Percentiles rank a stretch among this genome's conserved stretches.
Conservation (phyloP, 2,888 invertebrate genomes). For the Oscheius sp. region DNA sequence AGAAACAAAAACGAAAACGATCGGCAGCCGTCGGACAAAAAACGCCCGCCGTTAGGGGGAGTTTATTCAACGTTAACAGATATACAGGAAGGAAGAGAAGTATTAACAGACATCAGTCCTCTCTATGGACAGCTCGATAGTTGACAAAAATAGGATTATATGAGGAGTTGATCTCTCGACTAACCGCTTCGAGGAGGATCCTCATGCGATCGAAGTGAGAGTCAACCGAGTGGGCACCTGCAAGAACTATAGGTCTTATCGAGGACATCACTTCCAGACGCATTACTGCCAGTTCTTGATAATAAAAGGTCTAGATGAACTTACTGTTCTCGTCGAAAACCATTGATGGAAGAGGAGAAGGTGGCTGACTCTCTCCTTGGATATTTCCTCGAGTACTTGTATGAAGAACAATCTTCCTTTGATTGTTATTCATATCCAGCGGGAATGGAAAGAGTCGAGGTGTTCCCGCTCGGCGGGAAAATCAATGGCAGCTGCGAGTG, state of each 20-base stretch:
- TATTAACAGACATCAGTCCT: too few species aligned
- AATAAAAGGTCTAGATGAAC: background rate
- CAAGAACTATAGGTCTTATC: too few species aligned
- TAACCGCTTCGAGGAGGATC: background rate
- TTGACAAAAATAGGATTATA: too few species aligned
- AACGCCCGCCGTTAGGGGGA: too few species aligned
- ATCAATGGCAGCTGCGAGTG: constrained; percentile 13
- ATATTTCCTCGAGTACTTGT: background rate
- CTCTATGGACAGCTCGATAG: too few species aligned
- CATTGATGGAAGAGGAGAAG: background rate
- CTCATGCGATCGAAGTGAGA: background rate
- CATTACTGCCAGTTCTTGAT: background rate
- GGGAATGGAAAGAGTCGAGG: background rate
- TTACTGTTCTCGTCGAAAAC: constrained; percentile 6
- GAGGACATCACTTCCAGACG: too few species aligned
- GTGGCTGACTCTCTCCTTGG: background rate
- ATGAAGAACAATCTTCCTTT: background rate
- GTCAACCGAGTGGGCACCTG: background rate
- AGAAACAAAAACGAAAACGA: too few species aligned
- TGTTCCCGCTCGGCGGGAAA: constrained; percentile 16
- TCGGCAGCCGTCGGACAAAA: too few species aligned
- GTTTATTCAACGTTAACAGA: too few species aligned
- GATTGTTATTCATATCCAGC: background rate
- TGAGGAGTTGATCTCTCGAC: background rate
- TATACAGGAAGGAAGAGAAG: too few species aligned